Conservation (phyloP, 1,140 invertebrate species). For the Orchesella cincta region DNA sequence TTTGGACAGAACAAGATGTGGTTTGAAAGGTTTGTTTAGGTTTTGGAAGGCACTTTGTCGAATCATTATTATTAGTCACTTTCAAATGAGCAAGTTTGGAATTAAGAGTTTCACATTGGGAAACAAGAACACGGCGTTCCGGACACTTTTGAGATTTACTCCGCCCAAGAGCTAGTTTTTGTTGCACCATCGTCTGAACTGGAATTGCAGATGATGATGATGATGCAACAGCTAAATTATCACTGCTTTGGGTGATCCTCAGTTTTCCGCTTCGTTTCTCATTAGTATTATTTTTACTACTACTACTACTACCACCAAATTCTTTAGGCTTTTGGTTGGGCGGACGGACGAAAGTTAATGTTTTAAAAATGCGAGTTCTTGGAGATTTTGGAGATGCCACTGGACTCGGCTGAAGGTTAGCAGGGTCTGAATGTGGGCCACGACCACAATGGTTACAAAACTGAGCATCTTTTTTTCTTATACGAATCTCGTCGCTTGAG, state of each 20-base stretch:
- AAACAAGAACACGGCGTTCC: not conserved
- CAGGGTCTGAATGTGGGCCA: not conserved
- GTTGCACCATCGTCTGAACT: constrained; percentile 23
- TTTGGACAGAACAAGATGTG: not conserved
- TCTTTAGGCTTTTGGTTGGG: not conserved
- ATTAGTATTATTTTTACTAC: not conserved
- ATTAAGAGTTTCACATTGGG: not conserved
- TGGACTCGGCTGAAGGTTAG: not conserved
- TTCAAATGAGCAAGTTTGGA: not conserved
- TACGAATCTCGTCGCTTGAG: not conserved
- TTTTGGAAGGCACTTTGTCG: too few species aligned
- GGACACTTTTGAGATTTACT: constrained; percentile 24
- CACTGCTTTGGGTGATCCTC: not conserved
- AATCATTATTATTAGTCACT: too few species aligned
- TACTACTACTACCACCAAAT: not conserved
- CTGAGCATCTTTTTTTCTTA: not conserved
- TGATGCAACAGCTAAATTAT: not conserved
- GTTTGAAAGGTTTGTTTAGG: not conserved
- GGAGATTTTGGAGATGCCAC: not conserved
- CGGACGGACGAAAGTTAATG: not conserved
- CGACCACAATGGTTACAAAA: constrained; percentile 15
- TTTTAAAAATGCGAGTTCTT: constrained; percentile 14
- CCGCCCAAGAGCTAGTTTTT: constrained; percentile 1
- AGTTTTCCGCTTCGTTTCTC: too few species aligned
- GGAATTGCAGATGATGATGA: not conserved